These are phyloP conservation scores for Callaeas wilsoni DNA, from an alignment of 2,113 vertebrate species.

Conservation along the genomic window DNA sequence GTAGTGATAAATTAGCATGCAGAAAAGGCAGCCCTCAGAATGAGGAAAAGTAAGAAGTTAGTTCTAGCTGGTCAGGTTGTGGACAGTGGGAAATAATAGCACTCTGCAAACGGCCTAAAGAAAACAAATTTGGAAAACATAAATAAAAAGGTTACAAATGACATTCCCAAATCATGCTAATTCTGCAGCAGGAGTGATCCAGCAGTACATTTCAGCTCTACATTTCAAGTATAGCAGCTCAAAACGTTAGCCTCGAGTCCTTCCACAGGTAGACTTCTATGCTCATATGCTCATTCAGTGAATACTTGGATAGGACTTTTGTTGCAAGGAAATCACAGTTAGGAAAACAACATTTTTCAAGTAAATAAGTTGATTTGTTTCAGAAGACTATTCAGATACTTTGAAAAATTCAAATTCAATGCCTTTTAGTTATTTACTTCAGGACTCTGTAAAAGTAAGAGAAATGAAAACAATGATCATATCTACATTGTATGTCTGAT, in stretches of 20 bases:
- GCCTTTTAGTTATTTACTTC: background rate
- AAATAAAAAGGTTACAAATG: background rate
- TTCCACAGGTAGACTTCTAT: background rate
- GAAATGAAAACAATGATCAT: background rate
- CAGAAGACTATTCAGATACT: background rate
- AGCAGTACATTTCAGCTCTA: background rate
- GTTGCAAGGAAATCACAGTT: background rate
- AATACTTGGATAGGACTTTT: background rate
- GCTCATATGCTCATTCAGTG: background rate
- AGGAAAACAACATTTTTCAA: background rate
- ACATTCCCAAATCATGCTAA: background rate
- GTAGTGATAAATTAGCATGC: background rate
- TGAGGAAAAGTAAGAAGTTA: background rate
- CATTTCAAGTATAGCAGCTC: background rate
- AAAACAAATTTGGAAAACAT: background rate
- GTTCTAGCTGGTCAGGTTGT: background rate
- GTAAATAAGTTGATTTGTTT: background rate
- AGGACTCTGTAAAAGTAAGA: background rate
- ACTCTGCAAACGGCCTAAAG: background rate
- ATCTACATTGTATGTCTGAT: background rate
- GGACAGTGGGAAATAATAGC: background rate
- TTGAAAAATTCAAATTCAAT: background rate
- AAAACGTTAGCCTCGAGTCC: background rate
- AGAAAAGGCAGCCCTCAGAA: background rate
- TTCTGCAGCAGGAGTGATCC: background rate